Evolutionary conservation across 1,140 invertebrate species (phyloP), one percentile per base, ranked within the genome.

Genomic region (Drosophila truncata): DNA sequence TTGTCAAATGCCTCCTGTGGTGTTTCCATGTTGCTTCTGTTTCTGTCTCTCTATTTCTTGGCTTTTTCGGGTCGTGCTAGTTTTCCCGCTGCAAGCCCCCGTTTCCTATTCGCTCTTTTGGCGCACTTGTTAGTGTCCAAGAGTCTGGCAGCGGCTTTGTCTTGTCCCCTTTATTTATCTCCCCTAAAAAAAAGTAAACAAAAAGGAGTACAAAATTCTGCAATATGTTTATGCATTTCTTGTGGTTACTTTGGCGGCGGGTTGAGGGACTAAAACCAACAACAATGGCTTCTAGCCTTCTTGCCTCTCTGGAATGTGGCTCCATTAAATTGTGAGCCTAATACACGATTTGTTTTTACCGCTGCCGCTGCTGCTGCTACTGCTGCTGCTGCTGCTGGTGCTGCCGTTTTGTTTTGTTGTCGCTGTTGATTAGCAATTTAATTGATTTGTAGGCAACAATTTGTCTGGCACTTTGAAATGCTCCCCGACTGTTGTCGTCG

Each of bases 371-470:
- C 64, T 1, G 8, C 64, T 10, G 29, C 31, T 11, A 31, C 11
- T 69, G 54, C 16, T 47, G 77, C 65, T n/a, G n/a, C n/a, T n/a
- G n/a, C 31, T 11, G 37, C 11, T 69, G 54, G 14, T 47, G 77
- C 65, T 69, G 74, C 69, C 62, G 83, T 90, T 84, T 88, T 81
- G 85, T 90, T 55, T 88, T 88, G 66, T 84, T 90, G 84, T 88
- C 81, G 81, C 85, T 33, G 54, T 84, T 78, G 78, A 88, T 90
- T 90, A 79, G 85, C 85, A 90, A 90, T 90, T 90, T 90, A 90
- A 90, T 90, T 90, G 85, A 90, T 90, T 90, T 90, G 85, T 85
- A 85, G 81, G 85, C 86, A 85, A 85, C 85, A 90, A 90, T 90
- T 90, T 90, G 85, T 90, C 85, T 85, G 70, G 46, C 85, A 84